A percentile compares a stretch with the other conserved stretches of the same genome.
Conservation (phyloP, 2,113 vertebrate genomes). For the Empidonax alnorum region DNA sequence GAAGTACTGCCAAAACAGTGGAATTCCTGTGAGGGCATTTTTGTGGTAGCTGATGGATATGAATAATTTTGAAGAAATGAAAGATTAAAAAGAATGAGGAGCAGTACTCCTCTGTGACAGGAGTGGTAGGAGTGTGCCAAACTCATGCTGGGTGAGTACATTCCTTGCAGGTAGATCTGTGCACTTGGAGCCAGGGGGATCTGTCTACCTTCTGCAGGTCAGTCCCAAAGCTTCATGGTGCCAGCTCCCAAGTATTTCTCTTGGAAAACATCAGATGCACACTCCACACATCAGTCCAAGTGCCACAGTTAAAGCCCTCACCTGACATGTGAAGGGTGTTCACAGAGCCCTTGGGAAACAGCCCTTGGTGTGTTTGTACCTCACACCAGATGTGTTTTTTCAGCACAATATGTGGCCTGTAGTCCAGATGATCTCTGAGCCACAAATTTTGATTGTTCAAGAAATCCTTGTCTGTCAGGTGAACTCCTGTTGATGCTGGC, state of each 20-base stretch:
- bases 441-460: background rate
- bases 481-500: background rate
- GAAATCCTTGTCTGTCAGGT: background rate
- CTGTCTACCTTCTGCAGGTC: background rate
- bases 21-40: background rate
- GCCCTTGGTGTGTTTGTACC: background rate
- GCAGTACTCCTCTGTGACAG: background rate
- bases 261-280: rapidly evolving
- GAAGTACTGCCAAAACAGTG: background rate
- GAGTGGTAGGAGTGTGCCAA: background rate
- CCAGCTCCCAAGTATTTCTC: background rate
- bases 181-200: background rate
- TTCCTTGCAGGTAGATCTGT: background rate
- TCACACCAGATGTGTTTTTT: background rate
- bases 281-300: background rate
- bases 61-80: background rate
- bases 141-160: rapidly evolving
- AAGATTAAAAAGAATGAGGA: background rate
- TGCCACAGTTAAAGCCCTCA: background rate
- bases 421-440: background rate
- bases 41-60: background rate
- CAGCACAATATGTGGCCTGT: background rate
- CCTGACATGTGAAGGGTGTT: rapidly evolving
- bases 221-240: background rate
- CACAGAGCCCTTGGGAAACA: background rate